Conservation (phyloP, 92 coral and sea anemone genomes). For the Siderastrea radians region DNA sequence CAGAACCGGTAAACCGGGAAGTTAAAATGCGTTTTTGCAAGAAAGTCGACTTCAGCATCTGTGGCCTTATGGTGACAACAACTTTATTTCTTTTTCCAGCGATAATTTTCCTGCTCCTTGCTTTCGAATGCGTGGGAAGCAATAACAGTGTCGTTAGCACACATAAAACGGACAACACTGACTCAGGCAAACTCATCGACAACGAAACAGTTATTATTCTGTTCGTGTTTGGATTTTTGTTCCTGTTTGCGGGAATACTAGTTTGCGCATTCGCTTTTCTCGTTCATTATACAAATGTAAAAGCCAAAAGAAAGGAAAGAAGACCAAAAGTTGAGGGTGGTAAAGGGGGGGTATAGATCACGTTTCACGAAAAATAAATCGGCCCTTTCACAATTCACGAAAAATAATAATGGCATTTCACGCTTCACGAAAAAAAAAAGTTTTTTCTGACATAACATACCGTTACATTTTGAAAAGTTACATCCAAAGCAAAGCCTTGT, state of each 20-base stretch:
- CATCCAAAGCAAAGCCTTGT: too few relatives aligned
- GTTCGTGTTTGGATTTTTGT: slow-evolving; percentile 65
- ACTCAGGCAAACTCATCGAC: slow-evolving; percentile 51
- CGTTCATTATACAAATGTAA: slow-evolving; percentile 27
- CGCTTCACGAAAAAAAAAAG: too few relatives aligned
- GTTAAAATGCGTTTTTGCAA: slow-evolving; percentile 22
- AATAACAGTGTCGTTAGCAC: neutral
- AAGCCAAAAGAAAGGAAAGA: neutral
- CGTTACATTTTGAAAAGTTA: too few relatives aligned
- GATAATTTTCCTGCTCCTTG: slow-evolving; percentile 6
- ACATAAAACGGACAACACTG: slow-evolving; percentile 2
- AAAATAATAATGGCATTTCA: too few relatives aligned
- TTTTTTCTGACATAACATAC: too few relatives aligned
- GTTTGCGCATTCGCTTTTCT: slow-evolving; percentile 67
- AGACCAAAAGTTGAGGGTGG: neutral
- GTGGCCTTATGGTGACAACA: slow-evolving; percentile 25
- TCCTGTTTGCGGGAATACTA: slow-evolving; percentile 57
- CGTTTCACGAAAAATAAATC: too few relatives aligned
- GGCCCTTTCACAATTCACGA: too few relatives aligned
- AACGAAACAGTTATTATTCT: slow-evolving; percentile 44
- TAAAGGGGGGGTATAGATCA: too few relatives aligned
- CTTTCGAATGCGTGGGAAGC: neutral
- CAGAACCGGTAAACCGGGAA: neutral
- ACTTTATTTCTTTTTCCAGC: slow-evolving; percentile 13
- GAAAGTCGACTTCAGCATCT: slow-evolving; percentile 26